Conservation (phyloP, 2,888 invertebrate species). For the Autographa gamma region DNA sequence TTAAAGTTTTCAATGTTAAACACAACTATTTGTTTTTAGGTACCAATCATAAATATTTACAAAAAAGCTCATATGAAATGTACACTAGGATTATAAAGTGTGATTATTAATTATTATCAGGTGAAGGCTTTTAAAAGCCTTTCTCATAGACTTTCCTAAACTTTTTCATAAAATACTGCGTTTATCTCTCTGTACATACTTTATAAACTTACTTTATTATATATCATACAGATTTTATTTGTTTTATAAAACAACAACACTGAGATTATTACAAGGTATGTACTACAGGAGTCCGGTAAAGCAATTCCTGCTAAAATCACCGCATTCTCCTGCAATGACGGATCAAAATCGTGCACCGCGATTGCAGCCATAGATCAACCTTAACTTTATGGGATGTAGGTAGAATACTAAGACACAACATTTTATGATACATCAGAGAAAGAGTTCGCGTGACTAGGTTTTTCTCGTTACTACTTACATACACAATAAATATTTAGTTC, state of each 20-base stretch:
- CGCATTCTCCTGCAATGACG: slow-evolving; percentile 71
- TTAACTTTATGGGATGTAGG: slow-evolving; percentile 9
- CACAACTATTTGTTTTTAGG: too few species aligned
- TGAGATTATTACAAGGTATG: background rate
- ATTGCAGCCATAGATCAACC: slow-evolving; percentile 47
- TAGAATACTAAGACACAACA: slow-evolving; percentile 16
- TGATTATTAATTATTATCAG: too few species aligned
- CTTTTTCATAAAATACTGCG: too few species aligned
- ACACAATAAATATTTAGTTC: too few species aligned
- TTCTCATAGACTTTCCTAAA: too few species aligned
- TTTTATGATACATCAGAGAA: background rate
- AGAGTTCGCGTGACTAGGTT: background rate
- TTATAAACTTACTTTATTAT: background rate
- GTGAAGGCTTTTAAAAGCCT: too few species aligned
- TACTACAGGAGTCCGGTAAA: slow-evolving; percentile 52
- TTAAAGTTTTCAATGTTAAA: too few species aligned
- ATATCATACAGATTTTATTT: background rate
- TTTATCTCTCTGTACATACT: too few species aligned
- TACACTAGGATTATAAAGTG: too few species aligned
- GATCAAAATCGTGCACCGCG: slow-evolving; percentile 68
- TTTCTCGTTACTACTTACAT: too few species aligned
- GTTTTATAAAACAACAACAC: background rate
- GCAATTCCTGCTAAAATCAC: slow-evolving; percentile 75
- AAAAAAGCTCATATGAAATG: too few species aligned
- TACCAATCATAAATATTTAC: too few species aligned